phyloP scores from a whole-genome alignment of 2,113 vertebrate species.

The Thunnus maccoyii region DNA sequence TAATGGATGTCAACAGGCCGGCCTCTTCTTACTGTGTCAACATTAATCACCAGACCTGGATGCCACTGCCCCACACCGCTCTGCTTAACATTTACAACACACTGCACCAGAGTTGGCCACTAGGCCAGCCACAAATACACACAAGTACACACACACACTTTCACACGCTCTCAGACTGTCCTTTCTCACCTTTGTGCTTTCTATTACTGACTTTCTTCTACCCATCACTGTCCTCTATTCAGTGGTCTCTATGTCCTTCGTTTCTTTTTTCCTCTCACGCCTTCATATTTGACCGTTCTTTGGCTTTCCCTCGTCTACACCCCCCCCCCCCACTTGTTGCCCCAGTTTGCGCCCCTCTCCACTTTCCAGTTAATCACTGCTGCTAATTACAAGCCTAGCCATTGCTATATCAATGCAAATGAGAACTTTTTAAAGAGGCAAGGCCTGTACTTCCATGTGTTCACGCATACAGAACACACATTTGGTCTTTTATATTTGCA shows the following conservation, averaged over 20 bases:
- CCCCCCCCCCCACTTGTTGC: background rate
- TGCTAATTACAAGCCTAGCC: constrained; percentile 86
- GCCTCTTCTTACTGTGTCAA: constrained; percentile 68
- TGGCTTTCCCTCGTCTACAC: background rate
- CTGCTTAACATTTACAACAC: constrained; percentile 55
- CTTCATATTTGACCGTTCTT: constrained; percentile 3
- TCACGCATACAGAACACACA: no score
- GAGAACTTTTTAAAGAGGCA: constrained; percentile 53
- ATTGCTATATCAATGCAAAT: constrained; percentile 85
- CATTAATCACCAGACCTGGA: constrained; percentile 80
- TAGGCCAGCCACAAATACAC: background rate
- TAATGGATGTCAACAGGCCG: constrained; percentile 64
- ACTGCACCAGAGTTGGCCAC: constrained; percentile 6
- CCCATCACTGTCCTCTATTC: background rate
- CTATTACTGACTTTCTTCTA: background rate
- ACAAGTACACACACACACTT: background rate
- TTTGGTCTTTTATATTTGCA: background rate
- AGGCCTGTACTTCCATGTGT: no score
- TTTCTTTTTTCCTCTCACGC: background rate
- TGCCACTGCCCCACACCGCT: constrained; percentile 13
- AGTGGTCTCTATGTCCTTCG: background rate
- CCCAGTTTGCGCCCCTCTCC: constrained; percentile 66
- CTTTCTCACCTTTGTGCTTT: background rate
- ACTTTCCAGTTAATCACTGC: constrained; percentile 86
- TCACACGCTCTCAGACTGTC: constrained; percentile 24